Percentiles rank a stretch among this genome's conserved stretches.
These are phyloP conservation scores for Tragelaphus scriptus DNA, from an alignment of 2,113 vertebrate species.

Conservation along the genomic window DNA sequence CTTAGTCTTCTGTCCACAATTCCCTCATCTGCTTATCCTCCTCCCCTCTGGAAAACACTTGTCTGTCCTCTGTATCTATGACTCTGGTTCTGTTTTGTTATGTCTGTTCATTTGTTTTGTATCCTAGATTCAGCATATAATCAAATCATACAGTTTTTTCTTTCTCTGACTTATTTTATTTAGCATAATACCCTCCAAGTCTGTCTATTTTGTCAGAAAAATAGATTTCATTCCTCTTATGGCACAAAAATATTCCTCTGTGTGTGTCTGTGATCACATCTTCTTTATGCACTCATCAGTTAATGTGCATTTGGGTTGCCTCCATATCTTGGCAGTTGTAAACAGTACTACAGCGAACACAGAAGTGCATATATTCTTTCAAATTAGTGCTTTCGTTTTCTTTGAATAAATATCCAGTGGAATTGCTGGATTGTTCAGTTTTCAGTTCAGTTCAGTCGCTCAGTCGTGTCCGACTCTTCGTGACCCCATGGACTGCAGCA, in stretches of 20 bases:
- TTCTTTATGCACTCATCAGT: not conserved
- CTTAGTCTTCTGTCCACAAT: not conserved
- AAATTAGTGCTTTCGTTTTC: not conserved
- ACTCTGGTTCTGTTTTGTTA: not conserved
- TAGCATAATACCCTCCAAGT: not conserved
- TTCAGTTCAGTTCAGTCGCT: not conserved
- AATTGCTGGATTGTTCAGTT: not conserved
- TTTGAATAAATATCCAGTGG: not conserved
- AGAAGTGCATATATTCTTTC: not conserved
- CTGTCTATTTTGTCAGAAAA: not conserved
- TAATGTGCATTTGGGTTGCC: too few species aligned
- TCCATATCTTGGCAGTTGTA: not conserved
- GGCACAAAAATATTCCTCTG: not conserved
- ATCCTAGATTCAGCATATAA: not conserved
- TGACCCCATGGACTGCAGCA: not conserved
- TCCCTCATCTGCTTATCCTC: too few species aligned
- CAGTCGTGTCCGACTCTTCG: not conserved
- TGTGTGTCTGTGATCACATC: not conserved
- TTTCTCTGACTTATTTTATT: not conserved
- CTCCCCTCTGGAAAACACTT: not conserved
- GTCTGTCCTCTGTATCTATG: not conserved
- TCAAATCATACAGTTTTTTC: not conserved
- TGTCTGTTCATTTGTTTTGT: not conserved
- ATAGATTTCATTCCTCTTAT: not conserved
- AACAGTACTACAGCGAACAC: not conserved